These are phyloP conservation scores for Cephus spinipes DNA, from an alignment of 2,888 invertebrate genomes.

Conservation along the genomic window DNA sequence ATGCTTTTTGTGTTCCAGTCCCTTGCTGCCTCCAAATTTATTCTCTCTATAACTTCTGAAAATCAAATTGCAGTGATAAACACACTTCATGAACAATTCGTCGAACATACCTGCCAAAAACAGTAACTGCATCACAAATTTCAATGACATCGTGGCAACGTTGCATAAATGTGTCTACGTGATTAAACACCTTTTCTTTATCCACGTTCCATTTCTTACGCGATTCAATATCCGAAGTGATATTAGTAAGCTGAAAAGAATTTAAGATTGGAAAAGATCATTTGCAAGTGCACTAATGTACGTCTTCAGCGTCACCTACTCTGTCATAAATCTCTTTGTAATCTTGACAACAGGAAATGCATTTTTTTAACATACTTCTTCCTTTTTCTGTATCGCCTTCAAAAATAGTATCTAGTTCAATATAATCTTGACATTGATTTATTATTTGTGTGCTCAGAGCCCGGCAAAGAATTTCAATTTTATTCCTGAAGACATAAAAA, in stretches of 20 bases:
- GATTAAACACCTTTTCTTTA: slow-evolving; percentile 69
- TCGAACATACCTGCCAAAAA: slow-evolving; percentile 67
- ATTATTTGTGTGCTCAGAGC: slow-evolving; percentile 71
- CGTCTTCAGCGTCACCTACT: slow-evolving; percentile 44
- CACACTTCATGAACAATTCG: too few species aligned
- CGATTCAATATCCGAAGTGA: slow-evolving; percentile 13
- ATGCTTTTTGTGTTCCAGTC: slow-evolving; percentile 51
- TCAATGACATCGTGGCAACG: slow-evolving; percentile 70
- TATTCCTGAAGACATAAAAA: slow-evolving; percentile 35
- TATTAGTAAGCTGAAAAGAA: slow-evolving; percentile 33
- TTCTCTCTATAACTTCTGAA: slow-evolving; percentile 60
- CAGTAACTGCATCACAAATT: slow-evolving; percentile 70
- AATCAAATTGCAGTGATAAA: slow-evolving; percentile 16
- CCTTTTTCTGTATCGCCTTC: slow-evolving; percentile 67
- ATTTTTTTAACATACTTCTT: slow-evolving; percentile 64
- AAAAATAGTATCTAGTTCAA: slow-evolving; percentile 68
- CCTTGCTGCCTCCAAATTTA: slow-evolving; percentile 68
- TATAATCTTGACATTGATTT: slow-evolving; percentile 65
- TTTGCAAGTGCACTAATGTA: neutral
- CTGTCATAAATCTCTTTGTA: slow-evolving; percentile 68
- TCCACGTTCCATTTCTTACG: slow-evolving; percentile 68
- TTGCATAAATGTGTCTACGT: slow-evolving; percentile 70
- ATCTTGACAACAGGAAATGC: slow-evolving; percentile 67
- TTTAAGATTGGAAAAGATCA: neutral
- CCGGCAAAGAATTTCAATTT: slow-evolving; percentile 61